Evolutionary conservation across 2,888 invertebrate genomes (phyloP).

Genomic region (Melipona beecheii): DNA sequence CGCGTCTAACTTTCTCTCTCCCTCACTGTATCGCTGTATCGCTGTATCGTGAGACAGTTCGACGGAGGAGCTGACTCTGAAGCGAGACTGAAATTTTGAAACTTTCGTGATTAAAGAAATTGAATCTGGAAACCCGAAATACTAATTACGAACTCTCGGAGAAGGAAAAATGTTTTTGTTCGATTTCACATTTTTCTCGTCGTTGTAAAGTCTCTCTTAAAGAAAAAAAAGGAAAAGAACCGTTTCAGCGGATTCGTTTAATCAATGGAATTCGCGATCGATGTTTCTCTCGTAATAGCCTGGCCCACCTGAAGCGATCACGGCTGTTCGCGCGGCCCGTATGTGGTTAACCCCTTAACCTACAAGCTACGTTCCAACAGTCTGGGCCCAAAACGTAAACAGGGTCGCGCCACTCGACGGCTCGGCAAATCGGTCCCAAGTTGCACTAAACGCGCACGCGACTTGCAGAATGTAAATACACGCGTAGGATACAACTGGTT

Average conservation of each 20-base stretch:
- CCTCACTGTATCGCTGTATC: background rate
- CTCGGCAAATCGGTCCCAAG: too few species aligned
- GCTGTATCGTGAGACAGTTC: background rate
- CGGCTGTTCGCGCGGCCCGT: background rate
- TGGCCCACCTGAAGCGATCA: slow-evolving; percentile 21
- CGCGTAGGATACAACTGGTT: too few species aligned
- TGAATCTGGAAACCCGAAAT: too few species aligned
- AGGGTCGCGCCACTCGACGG: too few species aligned
- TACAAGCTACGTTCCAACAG: too few species aligned
- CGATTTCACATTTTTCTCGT: background rate
- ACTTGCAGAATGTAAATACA: too few species aligned
- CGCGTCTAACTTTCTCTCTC: slow-evolving; percentile 40
- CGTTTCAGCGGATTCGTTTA: slow-evolving; percentile 1
- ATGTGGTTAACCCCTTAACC: slow-evolving; percentile 10
- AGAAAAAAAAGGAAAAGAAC: background rate
- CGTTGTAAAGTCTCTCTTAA: too few species aligned
- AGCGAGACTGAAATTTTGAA: background rate
- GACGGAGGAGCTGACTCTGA: too few species aligned
- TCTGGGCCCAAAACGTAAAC: too few species aligned
- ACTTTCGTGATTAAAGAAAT: too few species aligned
- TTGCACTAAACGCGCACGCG: too few species aligned
- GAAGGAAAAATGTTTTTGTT: background rate
- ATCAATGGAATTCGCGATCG: slow-evolving; percentile 17
- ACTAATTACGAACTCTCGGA: too few species aligned
- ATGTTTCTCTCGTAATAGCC: background rate